Evolutionary conservation across 2,113 vertebrate genomes (phyloP).

Genomic region (Eclectus roratus): DNA sequence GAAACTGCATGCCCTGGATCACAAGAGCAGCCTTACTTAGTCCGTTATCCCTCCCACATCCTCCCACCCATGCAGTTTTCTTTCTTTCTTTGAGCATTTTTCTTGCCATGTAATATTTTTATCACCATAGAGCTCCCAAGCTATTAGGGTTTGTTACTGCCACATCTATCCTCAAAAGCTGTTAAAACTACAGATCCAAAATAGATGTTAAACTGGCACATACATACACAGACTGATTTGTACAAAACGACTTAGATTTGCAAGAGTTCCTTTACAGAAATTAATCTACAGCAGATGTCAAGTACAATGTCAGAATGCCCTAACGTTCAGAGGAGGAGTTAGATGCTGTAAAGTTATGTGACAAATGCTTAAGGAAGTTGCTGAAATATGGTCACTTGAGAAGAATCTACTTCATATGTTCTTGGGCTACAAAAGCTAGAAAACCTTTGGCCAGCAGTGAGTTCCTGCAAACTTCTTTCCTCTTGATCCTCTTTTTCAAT

Average conservation of each 20-base stretch:
- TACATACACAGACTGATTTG: not conserved
- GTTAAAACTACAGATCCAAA: not conserved
- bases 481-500: constrained; percentile 68
- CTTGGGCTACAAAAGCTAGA: constrained; percentile 62
- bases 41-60: not conserved
- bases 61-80: not conserved
- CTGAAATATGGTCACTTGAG: constrained; percentile 32
- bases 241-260: not conserved
- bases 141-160: not conserved
- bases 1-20: not conserved
- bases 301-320: not conserved
- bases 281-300: not conserved
- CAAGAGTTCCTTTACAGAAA: not conserved
- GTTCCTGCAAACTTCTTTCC: constrained; percentile 68
- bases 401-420: constrained; percentile 44
- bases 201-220: not conserved
- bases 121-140: not conserved
- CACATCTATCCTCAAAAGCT: not conserved
- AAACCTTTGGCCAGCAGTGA: constrained; percentile 65
- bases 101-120: not conserved
- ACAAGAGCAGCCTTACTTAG: not conserved
- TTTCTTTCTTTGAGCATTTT: not conserved
- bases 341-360: not conserved
- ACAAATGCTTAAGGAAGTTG: constrained; percentile 41
- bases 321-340: not conserved